Evolutionary conservation across 1,140 invertebrate genomes (phyloP), one percentile per base, ranked within the genome.

Genomic region (Drosophila insularis): DNA sequence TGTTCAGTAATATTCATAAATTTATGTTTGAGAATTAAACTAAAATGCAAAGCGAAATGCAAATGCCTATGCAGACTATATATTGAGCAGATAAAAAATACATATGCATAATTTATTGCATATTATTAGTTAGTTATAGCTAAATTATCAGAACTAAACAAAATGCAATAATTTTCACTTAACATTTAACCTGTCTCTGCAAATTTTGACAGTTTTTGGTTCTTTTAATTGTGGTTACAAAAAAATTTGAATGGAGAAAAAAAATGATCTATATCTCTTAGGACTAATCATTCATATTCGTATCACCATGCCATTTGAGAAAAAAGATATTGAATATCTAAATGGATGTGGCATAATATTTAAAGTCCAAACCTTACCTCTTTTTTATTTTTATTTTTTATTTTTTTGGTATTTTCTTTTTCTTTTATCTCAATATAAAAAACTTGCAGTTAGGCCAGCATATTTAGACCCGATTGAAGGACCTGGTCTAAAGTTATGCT

Each of bases 301-400:
- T 35, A 35, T 58, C 31, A 8, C 10, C 82, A 87, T 87, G 82
- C 82, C 79, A 11, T 43, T 74, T 55, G 46, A 79, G 63, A 56
- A 63, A 63, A 63, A 68, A 62, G 37, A 58, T 39, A 53, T 74
- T 37, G 71, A 82, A 53, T 66, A 31, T 68, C 74, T 82, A 79
- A 72, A 46, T 32, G 75, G 77, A 43, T 76, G 10, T 35, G 79
- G 82, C 81, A 85, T 80, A 69, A 31, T 31, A 11, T 10, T 35
- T 65, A 31, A 19, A 70, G 81, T 59, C 74, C 77, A 50, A 68
- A 58, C 68, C 82, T 87, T 87, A 87, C 82, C 82, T 87, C 82
- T 72, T 75, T 53, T 64, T 32, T 35, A 35, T 35, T 37, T 37
- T 37, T n/a, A n/a, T n/a, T n/a, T n/a, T n/a, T n/a, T n/a, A n/a